Evolutionary conservation across 2,888 invertebrate species (phyloP).

Genomic region (Slavum lentiscoides): DNA sequence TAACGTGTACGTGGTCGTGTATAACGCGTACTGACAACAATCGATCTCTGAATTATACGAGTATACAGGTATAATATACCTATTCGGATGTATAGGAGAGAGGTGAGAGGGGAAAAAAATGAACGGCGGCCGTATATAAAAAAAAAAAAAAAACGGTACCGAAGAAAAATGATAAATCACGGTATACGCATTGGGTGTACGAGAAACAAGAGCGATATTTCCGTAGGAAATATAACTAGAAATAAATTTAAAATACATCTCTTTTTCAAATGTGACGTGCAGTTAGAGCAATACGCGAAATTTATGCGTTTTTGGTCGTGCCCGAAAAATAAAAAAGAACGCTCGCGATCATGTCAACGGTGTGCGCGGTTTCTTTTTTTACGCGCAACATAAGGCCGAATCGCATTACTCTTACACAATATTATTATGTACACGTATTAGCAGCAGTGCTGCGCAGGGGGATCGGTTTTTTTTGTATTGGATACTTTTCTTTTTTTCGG

Average conservation of each 20-base stretch:
- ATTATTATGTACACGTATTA: too few species aligned
- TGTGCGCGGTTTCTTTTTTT: slow-evolving; percentile 1
- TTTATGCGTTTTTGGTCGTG: slow-evolving; percentile 18
- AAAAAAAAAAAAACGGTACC: too few species aligned
- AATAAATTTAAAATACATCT: slow-evolving; percentile 8
- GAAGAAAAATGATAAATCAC: neutral
- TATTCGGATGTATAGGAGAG: too few species aligned
- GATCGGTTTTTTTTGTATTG: neutral
- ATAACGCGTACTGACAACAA: too few species aligned
- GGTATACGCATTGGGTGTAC: neutral
- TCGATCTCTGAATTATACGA: too few species aligned
- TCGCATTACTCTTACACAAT: neutral
- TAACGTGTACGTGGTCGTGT: too few species aligned
- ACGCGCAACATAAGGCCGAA: slow-evolving; percentile 13
- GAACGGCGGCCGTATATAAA: neutral
- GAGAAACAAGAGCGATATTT: slow-evolving; percentile 6
- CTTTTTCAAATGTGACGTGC: slow-evolving; percentile 12
- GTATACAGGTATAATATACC: too few species aligned
- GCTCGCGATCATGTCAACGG: neutral
- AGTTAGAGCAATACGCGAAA: slow-evolving; percentile 4
- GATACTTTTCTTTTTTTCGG: neutral
- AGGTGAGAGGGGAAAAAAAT: neutral
- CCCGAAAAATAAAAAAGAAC: slow-evolving; percentile 1
- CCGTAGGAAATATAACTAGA: slow-evolving; percentile 12
- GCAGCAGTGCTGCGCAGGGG: too few species aligned